A percentile compares a stretch with the other conserved stretches of the same genome.
Conservation (phyloP, 2,113 vertebrate genomes). For the Bufo gargarizans region DNA sequence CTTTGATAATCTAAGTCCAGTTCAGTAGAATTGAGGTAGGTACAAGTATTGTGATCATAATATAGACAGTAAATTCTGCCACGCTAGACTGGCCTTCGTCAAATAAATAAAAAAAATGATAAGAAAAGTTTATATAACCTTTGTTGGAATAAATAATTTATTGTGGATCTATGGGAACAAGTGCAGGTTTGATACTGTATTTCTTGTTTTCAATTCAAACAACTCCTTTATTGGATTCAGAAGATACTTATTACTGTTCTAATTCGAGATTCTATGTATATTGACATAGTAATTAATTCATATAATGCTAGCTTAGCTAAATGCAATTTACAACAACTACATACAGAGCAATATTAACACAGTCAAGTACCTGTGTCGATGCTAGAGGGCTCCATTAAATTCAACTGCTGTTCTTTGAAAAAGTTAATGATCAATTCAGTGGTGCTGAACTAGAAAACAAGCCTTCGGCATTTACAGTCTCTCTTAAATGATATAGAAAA, state of each 20-base stretch:
- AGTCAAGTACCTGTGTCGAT: conserved; percentile 68
- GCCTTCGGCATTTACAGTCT: conserved; percentile 77
- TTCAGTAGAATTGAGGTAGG: too few species aligned
- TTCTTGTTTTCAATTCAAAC: background rate
- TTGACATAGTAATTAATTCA: conserved; percentile 67
- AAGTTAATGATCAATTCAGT: conserved; percentile 81
- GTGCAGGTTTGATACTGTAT: background rate
- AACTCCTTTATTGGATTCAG: conserved; percentile 63
- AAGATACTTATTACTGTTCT: conserved; percentile 69
- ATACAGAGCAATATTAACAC: conserved; percentile 78
- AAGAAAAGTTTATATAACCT: background rate
- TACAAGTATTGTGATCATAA: background rate
- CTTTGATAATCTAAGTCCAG: too few species aligned
- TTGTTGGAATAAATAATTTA: background rate
- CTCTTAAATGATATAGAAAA: conserved; percentile 81
- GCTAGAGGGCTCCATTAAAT: conserved; percentile 79
- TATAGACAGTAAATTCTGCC: too few species aligned
- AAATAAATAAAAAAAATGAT: background rate
- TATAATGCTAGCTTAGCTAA: conserved; percentile 71
- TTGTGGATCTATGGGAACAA: too few species aligned
- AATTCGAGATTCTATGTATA: conserved; percentile 73
- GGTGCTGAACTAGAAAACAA: conserved; percentile 74
- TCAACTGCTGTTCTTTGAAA: conserved; percentile 71
- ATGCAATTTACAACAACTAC: conserved; percentile 79
- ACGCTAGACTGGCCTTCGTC: too few species aligned